A percentile compares a stretch with the other conserved stretches of the same genome.
phyloP scores from a whole-genome alignment of 1,140 invertebrate species.

The Solen grandis region DNA sequence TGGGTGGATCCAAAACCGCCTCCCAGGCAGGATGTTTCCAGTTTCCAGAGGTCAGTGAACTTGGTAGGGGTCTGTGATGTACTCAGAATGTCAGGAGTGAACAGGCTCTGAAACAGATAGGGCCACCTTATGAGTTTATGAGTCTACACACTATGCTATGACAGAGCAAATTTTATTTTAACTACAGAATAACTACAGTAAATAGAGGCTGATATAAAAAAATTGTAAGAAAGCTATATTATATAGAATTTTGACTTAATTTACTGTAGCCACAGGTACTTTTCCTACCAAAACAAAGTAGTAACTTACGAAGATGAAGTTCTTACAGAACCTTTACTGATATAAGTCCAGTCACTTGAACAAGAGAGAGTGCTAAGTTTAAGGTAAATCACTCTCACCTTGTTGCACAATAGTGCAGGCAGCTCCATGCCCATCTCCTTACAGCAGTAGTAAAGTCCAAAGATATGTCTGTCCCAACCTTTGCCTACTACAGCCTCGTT shows the following conservation, averaged over 20 bases:
- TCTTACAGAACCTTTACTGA: too few species aligned
- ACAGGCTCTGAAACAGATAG: conserved; percentile 8
- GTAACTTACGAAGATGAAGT: too few species aligned
- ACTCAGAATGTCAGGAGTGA: conserved; percentile 46
- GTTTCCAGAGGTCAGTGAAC: conserved; percentile 54
- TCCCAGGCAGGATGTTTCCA: conserved; percentile 61
- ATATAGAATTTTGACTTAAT: too few species aligned
- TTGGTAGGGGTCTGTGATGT: conserved; percentile 71
- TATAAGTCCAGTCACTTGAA: too few species aligned
- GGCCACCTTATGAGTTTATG: too few species aligned
- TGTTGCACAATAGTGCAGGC: conserved; percentile 67
- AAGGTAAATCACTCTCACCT: too few species aligned
- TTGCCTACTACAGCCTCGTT: conserved; percentile 63
- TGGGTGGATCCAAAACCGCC: conserved; percentile 82
- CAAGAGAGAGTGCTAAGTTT: too few species aligned
- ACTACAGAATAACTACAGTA: background rate
- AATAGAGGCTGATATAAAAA: conserved; percentile 11
- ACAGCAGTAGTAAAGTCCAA: conserved; percentile 62
- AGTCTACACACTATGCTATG: background rate
- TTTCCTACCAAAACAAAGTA: too few species aligned
- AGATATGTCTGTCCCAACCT: conserved; percentile 70
- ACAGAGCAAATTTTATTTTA: too few species aligned
- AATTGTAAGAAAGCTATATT: background rate
- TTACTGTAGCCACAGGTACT: too few species aligned
- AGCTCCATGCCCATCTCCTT: conserved; percentile 61